These are phyloP conservation scores for Drosophila meridiana DNA, from an alignment of 2,888 invertebrate genomes.

Conservation along the genomic window DNA sequence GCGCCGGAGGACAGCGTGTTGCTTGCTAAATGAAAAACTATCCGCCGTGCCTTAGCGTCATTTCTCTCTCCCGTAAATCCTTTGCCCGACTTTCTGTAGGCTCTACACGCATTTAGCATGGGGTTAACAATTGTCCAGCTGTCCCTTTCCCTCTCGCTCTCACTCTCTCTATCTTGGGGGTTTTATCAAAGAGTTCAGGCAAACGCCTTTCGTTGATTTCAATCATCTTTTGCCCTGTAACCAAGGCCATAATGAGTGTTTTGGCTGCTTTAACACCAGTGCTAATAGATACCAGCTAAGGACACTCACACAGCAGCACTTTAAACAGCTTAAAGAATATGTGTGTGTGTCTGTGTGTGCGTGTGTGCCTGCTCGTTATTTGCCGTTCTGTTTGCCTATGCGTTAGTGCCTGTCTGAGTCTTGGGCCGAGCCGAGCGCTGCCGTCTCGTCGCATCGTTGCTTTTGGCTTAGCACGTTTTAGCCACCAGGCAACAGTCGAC, in stretches of 20 bases:
- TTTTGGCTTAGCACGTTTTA: conserved; percentile 71
- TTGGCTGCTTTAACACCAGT: conserved; percentile 33
- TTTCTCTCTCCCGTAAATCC: conserved; percentile 43
- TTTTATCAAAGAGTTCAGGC: conserved; percentile 18
- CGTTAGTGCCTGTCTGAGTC: conserved; percentile 33
- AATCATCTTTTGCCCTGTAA: conserved; percentile 54
- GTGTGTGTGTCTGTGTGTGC: conserved; percentile 8
- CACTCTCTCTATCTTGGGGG: neutral
- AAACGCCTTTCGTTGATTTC: conserved; percentile 45
- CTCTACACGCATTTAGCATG: conserved; percentile 22
- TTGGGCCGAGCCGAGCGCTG: conserved; percentile 31
- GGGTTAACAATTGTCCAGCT: conserved; percentile 31
- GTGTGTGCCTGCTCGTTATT: conserved; percentile 23
- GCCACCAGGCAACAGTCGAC: conserved; percentile 56
- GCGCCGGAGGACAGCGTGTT: conserved; percentile 14
- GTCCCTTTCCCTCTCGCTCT: neutral
- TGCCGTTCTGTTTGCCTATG: conserved; percentile 35
- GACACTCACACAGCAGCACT: conserved; percentile 33
- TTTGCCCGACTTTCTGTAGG: conserved; percentile 16
- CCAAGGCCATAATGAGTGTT: conserved; percentile 54
- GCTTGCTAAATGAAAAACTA: conserved; percentile 70
- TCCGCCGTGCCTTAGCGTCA: conserved; percentile 45
- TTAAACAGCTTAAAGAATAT: conserved; percentile 66
- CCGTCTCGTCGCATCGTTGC: conserved; percentile 49
- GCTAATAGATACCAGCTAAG: conserved; percentile 32